Conservation (phyloP, 2,113 vertebrate species). For the Tursiops truncatus region DNA sequence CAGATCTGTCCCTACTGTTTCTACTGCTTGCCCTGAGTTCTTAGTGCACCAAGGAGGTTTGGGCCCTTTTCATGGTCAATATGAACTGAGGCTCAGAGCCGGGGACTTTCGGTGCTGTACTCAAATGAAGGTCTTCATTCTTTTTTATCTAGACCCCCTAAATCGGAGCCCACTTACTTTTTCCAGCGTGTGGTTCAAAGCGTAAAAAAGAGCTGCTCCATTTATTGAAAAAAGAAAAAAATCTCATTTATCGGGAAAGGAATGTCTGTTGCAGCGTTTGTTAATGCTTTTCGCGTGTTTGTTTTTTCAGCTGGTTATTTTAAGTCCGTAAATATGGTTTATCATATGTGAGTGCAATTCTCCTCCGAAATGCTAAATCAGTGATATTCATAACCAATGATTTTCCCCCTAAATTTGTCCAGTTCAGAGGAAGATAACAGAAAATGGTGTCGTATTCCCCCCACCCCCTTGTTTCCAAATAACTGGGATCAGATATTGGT, state of each 20-base stretch:
- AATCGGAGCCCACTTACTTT: background rate
- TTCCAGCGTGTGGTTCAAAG: background rate
- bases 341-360: background rate
- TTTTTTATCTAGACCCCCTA: background rate
- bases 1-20: background rate
- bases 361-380: background rate
- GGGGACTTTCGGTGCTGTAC: background rate
- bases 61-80: background rate
- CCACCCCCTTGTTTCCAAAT: background rate
- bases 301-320: background rate
- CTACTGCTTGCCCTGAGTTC: background rate
- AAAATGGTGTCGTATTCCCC: background rate
- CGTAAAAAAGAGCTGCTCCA: background rate
- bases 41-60: background rate
- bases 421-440: background rate
- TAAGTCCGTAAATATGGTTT: background rate
- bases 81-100: background rate
- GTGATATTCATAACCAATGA: background rate
- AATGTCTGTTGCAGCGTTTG: background rate
- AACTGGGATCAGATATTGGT: background rate
- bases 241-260: background rate
- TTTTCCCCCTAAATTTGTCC: background rate
- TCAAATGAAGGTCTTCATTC: background rate
- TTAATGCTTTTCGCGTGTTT: background rate
- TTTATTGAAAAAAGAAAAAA: constrained; percentile 9